Evolutionary conservation across 2,113 vertebrate species (phyloP), one percentile per base, ranked within the genome.

Genomic region (Mesitornis unicolor): DNA sequence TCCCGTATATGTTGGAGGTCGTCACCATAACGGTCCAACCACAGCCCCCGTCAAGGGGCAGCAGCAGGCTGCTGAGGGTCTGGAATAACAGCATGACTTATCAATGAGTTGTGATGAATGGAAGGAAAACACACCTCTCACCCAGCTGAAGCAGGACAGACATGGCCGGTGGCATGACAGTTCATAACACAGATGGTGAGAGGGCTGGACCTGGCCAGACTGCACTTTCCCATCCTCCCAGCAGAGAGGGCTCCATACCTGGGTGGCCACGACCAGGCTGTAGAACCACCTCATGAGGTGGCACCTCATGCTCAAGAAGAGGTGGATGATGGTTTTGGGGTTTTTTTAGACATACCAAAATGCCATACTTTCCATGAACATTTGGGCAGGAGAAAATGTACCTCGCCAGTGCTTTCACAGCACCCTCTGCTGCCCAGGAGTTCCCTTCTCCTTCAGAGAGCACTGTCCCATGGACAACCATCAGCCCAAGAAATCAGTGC

Each of bases 341-440:
- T 24, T n/a, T 40, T 57, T 56, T 22, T 10, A 6, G 0, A 11
- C 14, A 4, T 4, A 16, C 10, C 21, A 24, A 76, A 56, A 29
- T 0, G 0, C 78, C 13, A 1, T 8, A 3, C 22, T 47, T 51
- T 6, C 25, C 4, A 0, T 3, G 20, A 36, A 42, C n/a, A 18
- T 25, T n/a, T 9, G 68, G 35, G 50, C 69, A 77, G 65, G 33
- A 63, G 57, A 20, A 28, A 18, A 2, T 25, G 26, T 24, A n/a
- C 43, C 53, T 69, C 64, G 20, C 3, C 56, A 59, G 35, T 3
- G 4, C 35, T 36, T 92, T 87, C 48, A 64, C 48, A 77, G 48
- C 87, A 77, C 53, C 57, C 36, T 71, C 89, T 76, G 78, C 68
- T 63, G 78, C 63, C 38, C 63, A 43, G 78, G 35, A 35, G 53